Conservation (phyloP, 35 echinoderm and acorn worm species). For the Lytechinus variegatus region DNA sequence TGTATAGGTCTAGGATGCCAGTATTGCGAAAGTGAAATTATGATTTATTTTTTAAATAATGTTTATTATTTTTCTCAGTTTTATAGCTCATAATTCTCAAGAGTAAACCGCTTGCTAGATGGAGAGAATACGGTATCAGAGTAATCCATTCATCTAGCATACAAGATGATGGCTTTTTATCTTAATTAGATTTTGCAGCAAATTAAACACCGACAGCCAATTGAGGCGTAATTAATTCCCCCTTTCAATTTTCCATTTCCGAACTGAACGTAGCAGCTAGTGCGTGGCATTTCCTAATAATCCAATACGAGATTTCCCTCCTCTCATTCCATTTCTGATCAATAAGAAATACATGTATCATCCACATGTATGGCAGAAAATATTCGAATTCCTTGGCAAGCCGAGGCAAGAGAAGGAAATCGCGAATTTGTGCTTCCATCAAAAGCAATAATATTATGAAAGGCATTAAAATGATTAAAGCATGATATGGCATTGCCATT, state of each 20-base stretch:
- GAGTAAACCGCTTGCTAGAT: neutral
- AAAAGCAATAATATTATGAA: slow-evolving; percentile 33
- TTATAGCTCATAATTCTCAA: neutral
- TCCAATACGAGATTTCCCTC: neutral
- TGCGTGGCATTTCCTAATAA: slow-evolving; percentile 32
- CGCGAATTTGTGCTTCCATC: neutral
- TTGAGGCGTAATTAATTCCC: slow-evolving; percentile 49
- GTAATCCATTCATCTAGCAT: neutral
- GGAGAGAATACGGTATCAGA: neutral
- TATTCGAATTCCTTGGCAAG: neutral
- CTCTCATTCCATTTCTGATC: neutral
- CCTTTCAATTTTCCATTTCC: slow-evolving; percentile 54
- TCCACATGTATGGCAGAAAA: neutral
- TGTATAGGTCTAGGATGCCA: neutral
- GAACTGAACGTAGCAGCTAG: neutral
- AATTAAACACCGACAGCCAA: slow-evolving; percentile 44
- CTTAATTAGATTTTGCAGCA: slow-evolving; percentile 41
- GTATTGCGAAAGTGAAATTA: neutral
- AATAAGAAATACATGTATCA: neutral
- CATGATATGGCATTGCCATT: neutral
- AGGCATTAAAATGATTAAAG: neutral
- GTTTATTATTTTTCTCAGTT: neutral
- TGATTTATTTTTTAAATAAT: neutral
- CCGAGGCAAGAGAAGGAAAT: slow-evolving; percentile 1
- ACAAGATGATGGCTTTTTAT: neutral